phyloP scores from a whole-genome alignment of 2,888 invertebrate genomes.

The Halictus ligatus region DNA sequence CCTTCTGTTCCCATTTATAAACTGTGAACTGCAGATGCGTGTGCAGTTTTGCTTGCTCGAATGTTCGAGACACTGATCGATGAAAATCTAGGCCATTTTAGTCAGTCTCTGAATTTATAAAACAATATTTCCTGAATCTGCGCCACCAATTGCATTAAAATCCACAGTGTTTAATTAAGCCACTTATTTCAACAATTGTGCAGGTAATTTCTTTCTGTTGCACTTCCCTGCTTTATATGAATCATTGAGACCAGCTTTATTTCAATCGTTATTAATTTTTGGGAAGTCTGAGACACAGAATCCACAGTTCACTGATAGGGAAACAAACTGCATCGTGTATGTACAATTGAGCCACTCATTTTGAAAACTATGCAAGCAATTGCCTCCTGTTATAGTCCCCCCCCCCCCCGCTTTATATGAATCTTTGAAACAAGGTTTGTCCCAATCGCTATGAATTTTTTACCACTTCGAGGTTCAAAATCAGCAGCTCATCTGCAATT shows the following conservation, averaged over 20 bases:
- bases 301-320: too few relatives aligned
- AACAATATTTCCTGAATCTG: not conserved
- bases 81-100: not conserved
- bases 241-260: too few relatives aligned
- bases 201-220: not conserved
- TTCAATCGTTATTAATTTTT: too few relatives aligned
- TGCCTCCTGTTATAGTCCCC: not conserved
- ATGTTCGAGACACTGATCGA: not conserved
- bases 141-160: not conserved
- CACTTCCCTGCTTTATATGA: too few relatives aligned
- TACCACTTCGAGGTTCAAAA: not conserved
- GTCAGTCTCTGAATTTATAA: not conserved
- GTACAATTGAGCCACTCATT: too few relatives aligned
- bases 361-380: not conserved
- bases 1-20: constrained; percentile 42
- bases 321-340: too few relatives aligned
- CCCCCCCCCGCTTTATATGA: not conserved
- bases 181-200: not conserved
- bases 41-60: not conserved
- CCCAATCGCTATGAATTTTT: not conserved
- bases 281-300: too few relatives aligned
- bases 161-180: too few relatives aligned
- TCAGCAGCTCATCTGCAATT: not conserved
- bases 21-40: not conserved
- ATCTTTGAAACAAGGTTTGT: not conserved